Percentiles rank a stretch among this genome's conserved stretches.
Conservation (phyloP, 2,888 invertebrate species). For the Nomada fucata region DNA sequence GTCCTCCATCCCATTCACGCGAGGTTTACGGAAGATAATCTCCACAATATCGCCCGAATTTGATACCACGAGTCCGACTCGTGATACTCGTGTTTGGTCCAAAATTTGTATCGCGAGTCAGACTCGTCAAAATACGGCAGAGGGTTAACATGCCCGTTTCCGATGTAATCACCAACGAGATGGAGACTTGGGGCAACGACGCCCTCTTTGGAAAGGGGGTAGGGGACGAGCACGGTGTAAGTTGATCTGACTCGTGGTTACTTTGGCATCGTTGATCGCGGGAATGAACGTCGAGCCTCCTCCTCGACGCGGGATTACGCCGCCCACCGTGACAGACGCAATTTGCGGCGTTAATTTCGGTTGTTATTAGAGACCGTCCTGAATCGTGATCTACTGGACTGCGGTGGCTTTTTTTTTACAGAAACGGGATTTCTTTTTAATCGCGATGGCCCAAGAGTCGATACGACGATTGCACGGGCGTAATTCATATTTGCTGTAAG, state of each 20-base stretch:
- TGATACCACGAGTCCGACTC: too few relatives aligned
- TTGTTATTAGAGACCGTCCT: constrained; percentile 6
- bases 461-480: too few relatives aligned
- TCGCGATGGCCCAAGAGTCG: too few relatives aligned
- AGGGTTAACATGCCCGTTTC: constrained; percentile 34
- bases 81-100: too few relatives aligned
- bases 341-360: constrained; percentile 24
- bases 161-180: constrained; percentile 1
- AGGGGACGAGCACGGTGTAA: constrained; percentile 21
- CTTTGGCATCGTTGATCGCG: background rate
- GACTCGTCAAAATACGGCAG: too few relatives aligned
- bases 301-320: background rate
- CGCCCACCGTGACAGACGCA: background rate
- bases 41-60: too few relatives aligned
- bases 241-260: constrained; percentile 25
- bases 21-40: too few relatives aligned
- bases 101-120: too few relatives aligned
- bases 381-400: background rate
- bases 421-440: too few relatives aligned
- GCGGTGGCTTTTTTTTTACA: too few relatives aligned
- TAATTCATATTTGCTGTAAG: too few relatives aligned
- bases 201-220: constrained; percentile 15
- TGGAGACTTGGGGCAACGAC: constrained; percentile 20
- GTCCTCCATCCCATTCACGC: too few relatives aligned
- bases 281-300: constrained; percentile 4